phyloP scores from a whole-genome alignment of 2,888 invertebrate species.

The Scaptomyza reducta region DNA sequence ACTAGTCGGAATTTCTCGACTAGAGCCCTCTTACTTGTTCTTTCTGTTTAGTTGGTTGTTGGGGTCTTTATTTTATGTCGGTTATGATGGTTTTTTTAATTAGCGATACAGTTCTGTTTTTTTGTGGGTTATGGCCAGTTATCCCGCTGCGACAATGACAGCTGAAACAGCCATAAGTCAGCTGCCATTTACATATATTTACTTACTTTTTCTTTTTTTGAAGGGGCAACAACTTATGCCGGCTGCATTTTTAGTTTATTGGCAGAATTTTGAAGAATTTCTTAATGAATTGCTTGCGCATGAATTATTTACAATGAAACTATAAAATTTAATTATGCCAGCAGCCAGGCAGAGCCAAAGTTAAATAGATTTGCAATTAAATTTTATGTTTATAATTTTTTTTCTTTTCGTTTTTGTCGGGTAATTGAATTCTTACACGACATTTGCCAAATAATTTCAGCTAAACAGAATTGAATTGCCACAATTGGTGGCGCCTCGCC shows the following conservation, averaged over 20 bases:
- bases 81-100: constrained; percentile 53
- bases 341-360: background rate
- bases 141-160: constrained; percentile 63
- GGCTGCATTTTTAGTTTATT: constrained; percentile 20
- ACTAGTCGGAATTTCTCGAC: no score
- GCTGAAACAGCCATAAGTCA: constrained; percentile 47
- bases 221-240: constrained; percentile 3
- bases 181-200: constrained; percentile 19
- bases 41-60: constrained; percentile 20
- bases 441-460: constrained; percentile 53
- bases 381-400: background rate
- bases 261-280: constrained; percentile 20
- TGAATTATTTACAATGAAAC: constrained; percentile 21
- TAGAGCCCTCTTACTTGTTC: no score
- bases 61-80: constrained; percentile 23
- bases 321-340: background rate
- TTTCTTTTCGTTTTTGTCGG: constrained; percentile 1
- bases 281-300: constrained; percentile 17
- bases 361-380: background rate
- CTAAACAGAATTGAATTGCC: constrained; percentile 39
- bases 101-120: constrained; percentile 41
- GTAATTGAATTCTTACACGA: constrained; percentile 31
- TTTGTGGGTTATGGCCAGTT: constrained; percentile 18
- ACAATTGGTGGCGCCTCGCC: background rate
- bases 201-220: no score